Evolutionary conservation across 2,113 vertebrate genomes (phyloP), one percentile per base, ranked within the genome.

Genomic region (Corythornis vintsioides): DNA sequence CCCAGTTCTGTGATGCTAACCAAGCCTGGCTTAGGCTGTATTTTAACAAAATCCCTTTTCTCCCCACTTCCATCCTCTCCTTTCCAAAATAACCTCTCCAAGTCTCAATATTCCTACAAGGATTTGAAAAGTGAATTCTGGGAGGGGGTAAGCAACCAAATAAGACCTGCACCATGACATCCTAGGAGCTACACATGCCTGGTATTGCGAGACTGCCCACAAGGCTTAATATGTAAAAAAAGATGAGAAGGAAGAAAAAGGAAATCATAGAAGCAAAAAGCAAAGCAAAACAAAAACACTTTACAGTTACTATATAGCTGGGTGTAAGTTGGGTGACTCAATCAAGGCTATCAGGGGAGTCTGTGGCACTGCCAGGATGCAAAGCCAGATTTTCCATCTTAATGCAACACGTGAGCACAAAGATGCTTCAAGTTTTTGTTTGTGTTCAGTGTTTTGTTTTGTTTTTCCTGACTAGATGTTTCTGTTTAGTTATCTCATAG

Each of bases 61-160:
- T 7, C 2, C 9, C 5, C 3, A 7, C 4, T 18, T 26, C n/a
- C 48, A 38, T 83, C 20, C 56, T 73, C 50, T 53, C 75, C 77
- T 92, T 92, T 70, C 60, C 72, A 73, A 89, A 93, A 89, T 85
- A 95, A 48, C 64, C 35, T 92, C 47, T 91, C 48, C 48, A 35
- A 47, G 0, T 26, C 47, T 52, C 71, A 83, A 33, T 74, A 59
- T 83, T 94, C 70, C 78, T 83, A 29, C 13, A 43, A 64, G 75
- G 71, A 82, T 86, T 76, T 89, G 52, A 89, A 45, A 31, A 18
- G 45, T 31, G 35, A 74, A 40, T 93, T 91, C 64, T 91, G 29
- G 35, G n/a, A 81, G 25, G 69, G 71, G 40, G 79, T 71, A 83
- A 95, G 80, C 64, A 85, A 70, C 43, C 26, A 31, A 87, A 26